phyloP scores from a whole-genome alignment of 1,140 invertebrate genomes.

The Thaumetopoea pityocampa region DNA sequence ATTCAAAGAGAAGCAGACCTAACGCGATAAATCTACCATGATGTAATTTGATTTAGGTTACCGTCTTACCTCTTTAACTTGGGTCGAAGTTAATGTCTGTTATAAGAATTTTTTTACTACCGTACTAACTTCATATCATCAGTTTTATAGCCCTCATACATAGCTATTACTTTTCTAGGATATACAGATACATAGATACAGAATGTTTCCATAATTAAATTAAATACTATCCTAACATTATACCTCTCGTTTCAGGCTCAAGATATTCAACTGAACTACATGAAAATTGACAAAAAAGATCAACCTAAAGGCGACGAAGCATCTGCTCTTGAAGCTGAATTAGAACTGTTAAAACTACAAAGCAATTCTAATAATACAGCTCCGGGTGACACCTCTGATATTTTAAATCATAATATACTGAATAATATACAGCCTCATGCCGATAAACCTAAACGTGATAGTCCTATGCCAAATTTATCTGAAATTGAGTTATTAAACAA shows the following conservation, averaged over 20 bases:
- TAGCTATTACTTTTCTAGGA: too few relatives aligned
- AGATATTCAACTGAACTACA: constrained; percentile 35
- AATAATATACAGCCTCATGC: constrained; percentile 43
- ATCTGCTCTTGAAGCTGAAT: constrained; percentile 61
- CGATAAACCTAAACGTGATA: constrained; percentile 67
- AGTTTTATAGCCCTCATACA: too few relatives aligned
- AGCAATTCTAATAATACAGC: constrained; percentile 38
- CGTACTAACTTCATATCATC: too few relatives aligned
- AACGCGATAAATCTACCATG: too few relatives aligned
- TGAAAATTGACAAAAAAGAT: constrained; percentile 55
- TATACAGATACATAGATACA: too few relatives aligned
- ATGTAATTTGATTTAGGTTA: too few relatives aligned
- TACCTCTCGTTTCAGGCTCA: constrained; percentile 41
- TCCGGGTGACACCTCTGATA: constrained; percentile 19
- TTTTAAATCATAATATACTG: constrained; percentile 49
- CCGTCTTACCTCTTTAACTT: too few relatives aligned
- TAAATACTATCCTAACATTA: background rate
- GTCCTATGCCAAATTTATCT: constrained; percentile 40
- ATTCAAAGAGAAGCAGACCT: too few relatives aligned
- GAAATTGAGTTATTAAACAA: constrained; percentile 32
- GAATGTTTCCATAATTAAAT: too few relatives aligned
- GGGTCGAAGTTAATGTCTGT: too few relatives aligned
- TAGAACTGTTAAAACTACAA: constrained; percentile 63
- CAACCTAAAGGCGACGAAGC: constrained; percentile 31
- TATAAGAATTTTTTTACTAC: too few relatives aligned